A percentile compares a stretch with the other conserved stretches of the same genome.
phyloP scores from a whole-genome alignment of 2,113 vertebrate genomes.

The Panthera leo region DNA sequence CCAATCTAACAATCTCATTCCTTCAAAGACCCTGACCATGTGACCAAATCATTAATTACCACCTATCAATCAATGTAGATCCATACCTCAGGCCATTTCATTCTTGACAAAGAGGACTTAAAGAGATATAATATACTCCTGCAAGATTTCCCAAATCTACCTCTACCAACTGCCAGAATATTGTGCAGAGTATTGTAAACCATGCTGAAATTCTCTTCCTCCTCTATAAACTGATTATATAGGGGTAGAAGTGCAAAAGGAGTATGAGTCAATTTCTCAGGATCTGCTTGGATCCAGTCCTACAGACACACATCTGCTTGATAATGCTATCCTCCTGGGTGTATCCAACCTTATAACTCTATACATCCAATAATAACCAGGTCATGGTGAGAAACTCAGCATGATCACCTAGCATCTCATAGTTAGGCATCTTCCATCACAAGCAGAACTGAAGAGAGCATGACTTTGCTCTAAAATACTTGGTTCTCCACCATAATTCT shows the following conservation, averaged over 20 bases:
- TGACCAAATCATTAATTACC: neutral
- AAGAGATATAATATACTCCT: neutral
- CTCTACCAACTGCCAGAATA: neutral
- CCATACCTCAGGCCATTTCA: neutral
- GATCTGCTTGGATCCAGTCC: neutral
- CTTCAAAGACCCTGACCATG: neutral
- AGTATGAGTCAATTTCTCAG: neutral
- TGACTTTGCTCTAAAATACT: neutral
- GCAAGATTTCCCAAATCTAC: neutral
- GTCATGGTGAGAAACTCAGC: neutral
- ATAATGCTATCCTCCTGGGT: neutral
- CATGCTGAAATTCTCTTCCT: neutral
- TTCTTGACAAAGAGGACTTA: neutral
- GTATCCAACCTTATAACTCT: neutral
- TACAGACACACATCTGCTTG: neutral
- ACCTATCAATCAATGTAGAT: neutral
- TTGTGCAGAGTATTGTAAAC: neutral
- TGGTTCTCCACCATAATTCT: neutral
- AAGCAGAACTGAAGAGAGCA: neutral
- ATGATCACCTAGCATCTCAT: neutral
- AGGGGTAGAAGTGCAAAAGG: neutral
- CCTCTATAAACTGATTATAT: neutral
- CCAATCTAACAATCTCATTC: neutral
- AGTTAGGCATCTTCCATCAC: neutral
- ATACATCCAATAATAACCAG: neutral